Base-by-base conservation (phyloP, 2,888 invertebrate genomes). In the Lasioglossum villosulum region DNA sequence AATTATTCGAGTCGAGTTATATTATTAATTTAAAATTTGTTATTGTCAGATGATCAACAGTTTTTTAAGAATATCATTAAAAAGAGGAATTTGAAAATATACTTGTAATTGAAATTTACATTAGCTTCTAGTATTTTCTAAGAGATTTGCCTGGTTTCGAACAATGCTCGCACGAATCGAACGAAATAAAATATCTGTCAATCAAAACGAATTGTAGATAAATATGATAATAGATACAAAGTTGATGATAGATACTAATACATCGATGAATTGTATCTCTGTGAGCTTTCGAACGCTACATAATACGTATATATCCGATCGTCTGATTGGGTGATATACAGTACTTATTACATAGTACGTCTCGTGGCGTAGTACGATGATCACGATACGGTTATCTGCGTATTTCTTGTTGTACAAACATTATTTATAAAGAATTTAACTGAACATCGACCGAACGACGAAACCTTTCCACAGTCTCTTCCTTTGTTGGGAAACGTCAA, bases 381-480 rank as follows among this genome's bases (percentile, higher is more conserved):
- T 8, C 52, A 63, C 45, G 37, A 45, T 78, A 78, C 37, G 42
- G 19, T 75, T 75, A 66, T 42, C 19, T 37, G 10, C 73, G 30
- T 37, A 59, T 59, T 77, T 14, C 48, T 2, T 1, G 37, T 16
- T 42, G 39, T 27, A 30, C 42, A 27, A 30, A 27, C 6, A 37
- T 34, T 27, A n/a, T 27, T 48, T 4, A 27, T 23, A 45, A 42
- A 27, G 6, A 77, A 27, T 39, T n/a, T 56, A 27, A 8, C 5
- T 2, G 16, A 34, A 30, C 34, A 12, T 30, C 19, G 10, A 30
- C 30, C n/a, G 14, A 48, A 72, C 42, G 19, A 27, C 12, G 37
- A 8, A n/a, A 45, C 14, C 8, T 3, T 34, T 48, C 34, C 19
- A 8, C 27, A 75, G 34, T 75, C 4, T 48, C 2, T 75, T 10